Evolutionary conservation across 2,113 vertebrate species (phyloP), one percentile per base, ranked within the genome.

Genomic region (Syngnathoides biaculeatus): DNA sequence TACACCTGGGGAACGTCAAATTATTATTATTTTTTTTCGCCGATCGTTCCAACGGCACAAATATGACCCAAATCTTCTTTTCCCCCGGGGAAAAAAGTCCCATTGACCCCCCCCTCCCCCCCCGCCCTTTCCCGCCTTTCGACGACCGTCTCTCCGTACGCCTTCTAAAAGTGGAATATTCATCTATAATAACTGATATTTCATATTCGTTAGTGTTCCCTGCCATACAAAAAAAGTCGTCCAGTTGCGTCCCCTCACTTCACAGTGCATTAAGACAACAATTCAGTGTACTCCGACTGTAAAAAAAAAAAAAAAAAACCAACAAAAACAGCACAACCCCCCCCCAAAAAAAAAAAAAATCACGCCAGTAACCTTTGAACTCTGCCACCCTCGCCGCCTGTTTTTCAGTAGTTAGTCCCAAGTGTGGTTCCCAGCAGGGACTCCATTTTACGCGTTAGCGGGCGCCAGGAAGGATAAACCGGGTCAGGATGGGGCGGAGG

Each of bases 231-330:
- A 65, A 84, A 87, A 75, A 39, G 27, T 64, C 79, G 69, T 79
- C 83, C 78, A 76, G 69, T 86, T 73, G 72, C 65, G 79, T 78
- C 76, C 81, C 87, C 88, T 89, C 77, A 82, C 88, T 92, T 92
- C 92, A 92, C 91, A 93, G 92, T 93, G 92, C 91, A 92, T 92
- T 91, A 93, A 92, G 89, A 92, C 87, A 79, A 90, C 87, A 89
- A 89, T 91, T 91, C 92, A 93, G 92, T 92, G 91, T 93, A 91
- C 89, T 92, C 86, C 67, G 87, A 91, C 88, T 86, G 71, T 79
- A 80, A 88, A 89, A 84, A 88, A 86, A 69, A 79, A 30, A 58
- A 71, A 24, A 72, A 48, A 72, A 61, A 67, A 65, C 75, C 70
- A n/a, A 68, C 40, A 56, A 67, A 63, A 55, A 79, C 64, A 78